Conservation (phyloP, 2,113 vertebrate species). For the Oryzias javanicus region DNA sequence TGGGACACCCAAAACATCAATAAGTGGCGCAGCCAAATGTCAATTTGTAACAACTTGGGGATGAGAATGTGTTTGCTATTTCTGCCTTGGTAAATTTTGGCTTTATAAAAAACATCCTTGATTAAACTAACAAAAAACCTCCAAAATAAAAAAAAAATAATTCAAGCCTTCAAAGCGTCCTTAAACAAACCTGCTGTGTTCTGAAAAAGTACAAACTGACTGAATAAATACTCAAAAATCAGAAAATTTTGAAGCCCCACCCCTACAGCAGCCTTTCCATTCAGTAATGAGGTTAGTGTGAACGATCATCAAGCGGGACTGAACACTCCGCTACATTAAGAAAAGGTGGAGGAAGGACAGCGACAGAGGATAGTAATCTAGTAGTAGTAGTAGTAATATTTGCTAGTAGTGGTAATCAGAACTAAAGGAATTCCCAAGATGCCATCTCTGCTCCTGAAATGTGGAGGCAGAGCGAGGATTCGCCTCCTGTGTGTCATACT, state of each 20-base stretch:
- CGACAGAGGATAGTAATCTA: slow-evolving; percentile 43
- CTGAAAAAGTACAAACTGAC: not conserved
- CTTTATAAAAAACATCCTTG: too few relatives aligned
- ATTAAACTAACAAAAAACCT: too few relatives aligned
- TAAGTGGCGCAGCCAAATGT: too few relatives aligned
- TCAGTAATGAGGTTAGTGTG: slow-evolving; percentile 70
- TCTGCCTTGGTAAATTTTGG: too few relatives aligned
- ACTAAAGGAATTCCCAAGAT: slow-evolving; percentile 30
- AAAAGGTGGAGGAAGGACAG: slow-evolving; percentile 41
- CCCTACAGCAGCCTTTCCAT: slow-evolving; percentile 21
- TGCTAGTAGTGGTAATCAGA: slow-evolving; percentile 59
- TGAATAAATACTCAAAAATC: slow-evolving; percentile 51
- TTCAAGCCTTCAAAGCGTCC: too few relatives aligned
- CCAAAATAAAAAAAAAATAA: too few relatives aligned
- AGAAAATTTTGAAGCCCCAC: slow-evolving; percentile 34
- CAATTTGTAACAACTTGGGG: too few relatives aligned
- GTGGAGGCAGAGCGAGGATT: slow-evolving; percentile 37
- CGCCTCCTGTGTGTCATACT: slow-evolving; percentile 54
- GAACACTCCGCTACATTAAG: slow-evolving; percentile 47
- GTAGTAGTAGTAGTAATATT: slow-evolving; percentile 24
- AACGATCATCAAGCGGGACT: slow-evolving; percentile 60
- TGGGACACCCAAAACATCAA: too few relatives aligned
- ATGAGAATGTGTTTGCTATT: too few relatives aligned
- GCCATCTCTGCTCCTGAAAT: slow-evolving; percentile 48
- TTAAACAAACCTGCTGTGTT: slow-evolving; percentile 7